A percentile compares a stretch with the other conserved stretches of the same genome.
Evolutionary conservation across 2,113 vertebrate species (phyloP).

Genomic region (Sorex araneus): DNA sequence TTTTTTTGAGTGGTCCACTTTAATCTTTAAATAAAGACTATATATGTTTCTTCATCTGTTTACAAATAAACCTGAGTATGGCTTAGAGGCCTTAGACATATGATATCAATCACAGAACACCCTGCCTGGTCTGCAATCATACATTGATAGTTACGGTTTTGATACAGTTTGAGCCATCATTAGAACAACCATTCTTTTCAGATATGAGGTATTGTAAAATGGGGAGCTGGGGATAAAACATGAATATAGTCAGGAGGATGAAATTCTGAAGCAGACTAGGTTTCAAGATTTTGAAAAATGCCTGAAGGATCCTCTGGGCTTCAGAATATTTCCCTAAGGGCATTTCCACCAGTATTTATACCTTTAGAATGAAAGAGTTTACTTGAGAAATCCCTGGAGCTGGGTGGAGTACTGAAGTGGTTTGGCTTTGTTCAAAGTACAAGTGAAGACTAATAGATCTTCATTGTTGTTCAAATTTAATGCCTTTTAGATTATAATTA

Average conservation of each 20-base stretch:
- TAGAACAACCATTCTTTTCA: not conserved
- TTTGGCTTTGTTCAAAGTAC: slow-evolving; percentile 43
- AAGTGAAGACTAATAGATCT: slow-evolving; percentile 25
- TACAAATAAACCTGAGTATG: not conserved
- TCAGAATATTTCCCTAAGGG: slow-evolving; percentile 56
- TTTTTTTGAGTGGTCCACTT: not conserved
- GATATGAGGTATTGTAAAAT: not conserved
- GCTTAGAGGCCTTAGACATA: not conserved
- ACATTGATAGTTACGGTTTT: not conserved
- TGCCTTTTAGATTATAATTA: slow-evolving; percentile 65
- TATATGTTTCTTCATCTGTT: not conserved
- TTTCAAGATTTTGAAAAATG: slow-evolving; percentile 20
- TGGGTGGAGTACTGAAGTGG: not conserved
- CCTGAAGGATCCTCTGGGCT: slow-evolving; percentile 46
- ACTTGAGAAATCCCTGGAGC: not conserved
- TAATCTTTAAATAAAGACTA: not conserved
- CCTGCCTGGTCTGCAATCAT: not conserved
- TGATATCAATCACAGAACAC: not conserved
- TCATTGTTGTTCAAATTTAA: slow-evolving; percentile 39
- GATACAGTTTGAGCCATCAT: not conserved
- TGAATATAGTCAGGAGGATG: not conserved
- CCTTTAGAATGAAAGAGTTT: slow-evolving; percentile 66
- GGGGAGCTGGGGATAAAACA: not conserved
- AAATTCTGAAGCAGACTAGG: slow-evolving; percentile 40
- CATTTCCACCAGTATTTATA: slow-evolving; percentile 27